Percentiles rank a stretch among this genome's conserved stretches.
These are phyloP conservation scores for Ceyx margarethae DNA, from an alignment of 2,113 vertebrate genomes.

Conservation along the genomic window DNA sequence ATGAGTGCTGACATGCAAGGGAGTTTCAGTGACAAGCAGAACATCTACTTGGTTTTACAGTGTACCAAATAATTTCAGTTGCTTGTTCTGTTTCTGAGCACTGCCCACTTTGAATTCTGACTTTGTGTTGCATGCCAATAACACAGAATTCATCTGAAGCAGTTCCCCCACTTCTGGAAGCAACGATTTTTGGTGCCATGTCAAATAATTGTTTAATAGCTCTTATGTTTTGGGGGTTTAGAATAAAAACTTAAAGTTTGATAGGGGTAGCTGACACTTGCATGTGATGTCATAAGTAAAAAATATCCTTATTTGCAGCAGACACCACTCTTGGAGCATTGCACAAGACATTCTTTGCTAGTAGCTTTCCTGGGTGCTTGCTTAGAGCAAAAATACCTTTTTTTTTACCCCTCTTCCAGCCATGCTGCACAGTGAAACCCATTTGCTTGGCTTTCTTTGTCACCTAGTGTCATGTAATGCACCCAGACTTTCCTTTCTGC, in stretches of 20 bases:
- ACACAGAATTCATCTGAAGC: neutral
- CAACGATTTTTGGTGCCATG: neutral
- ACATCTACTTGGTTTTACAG: neutral
- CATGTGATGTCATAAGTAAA: neutral
- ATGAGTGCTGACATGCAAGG: neutral
- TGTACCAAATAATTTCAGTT: neutral
- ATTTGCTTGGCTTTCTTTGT: neutral
- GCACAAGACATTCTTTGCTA: neutral
- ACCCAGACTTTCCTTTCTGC: neutral
- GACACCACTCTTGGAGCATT: neutral
- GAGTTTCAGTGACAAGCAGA: constrained; percentile 1
- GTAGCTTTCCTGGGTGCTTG: neutral
- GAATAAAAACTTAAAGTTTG: neutral
- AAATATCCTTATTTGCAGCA: neutral
- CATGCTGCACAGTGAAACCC: neutral
- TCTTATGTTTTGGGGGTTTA: neutral
- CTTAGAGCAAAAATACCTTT: neutral
- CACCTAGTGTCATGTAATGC: neutral
- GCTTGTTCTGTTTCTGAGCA: neutral
- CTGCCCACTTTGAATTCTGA: neutral
- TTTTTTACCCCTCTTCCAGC: neutral
- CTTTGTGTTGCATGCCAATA: neutral
- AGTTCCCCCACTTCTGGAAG: neutral
- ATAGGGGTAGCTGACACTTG: neutral
- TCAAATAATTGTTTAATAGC: neutral